Conservation (phyloP, 2,113 vertebrate genomes). For the Phaethornis superciliosus region DNA sequence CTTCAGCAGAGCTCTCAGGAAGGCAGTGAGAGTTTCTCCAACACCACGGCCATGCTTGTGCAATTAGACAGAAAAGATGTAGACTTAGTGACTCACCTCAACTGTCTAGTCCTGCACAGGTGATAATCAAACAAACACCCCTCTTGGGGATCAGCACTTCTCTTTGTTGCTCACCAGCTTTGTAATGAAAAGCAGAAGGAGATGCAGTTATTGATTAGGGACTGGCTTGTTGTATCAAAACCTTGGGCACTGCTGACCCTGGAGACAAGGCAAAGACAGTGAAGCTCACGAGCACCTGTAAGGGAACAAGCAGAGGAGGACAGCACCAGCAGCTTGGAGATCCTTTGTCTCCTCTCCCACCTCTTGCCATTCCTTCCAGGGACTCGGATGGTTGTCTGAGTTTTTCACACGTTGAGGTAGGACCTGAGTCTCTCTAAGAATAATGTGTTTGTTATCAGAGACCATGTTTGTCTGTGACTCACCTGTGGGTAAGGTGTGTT, state of each 20-base stretch:
- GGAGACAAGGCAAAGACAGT: neutral
- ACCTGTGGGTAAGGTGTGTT: conserved; percentile 52
- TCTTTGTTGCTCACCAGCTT: neutral
- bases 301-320: neutral
- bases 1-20: neutral
- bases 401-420: neutral
- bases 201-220: neutral
- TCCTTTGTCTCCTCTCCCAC: conserved; percentile 22
- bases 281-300: neutral
- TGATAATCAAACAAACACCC: neutral
- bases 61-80: neutral
- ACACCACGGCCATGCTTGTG: neutral
- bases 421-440: conserved; percentile 41
- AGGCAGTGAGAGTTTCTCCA: neutral
- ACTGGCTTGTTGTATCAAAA: neutral
- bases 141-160: neutral
- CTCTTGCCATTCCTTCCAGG: neutral
- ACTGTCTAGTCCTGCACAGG: neutral
- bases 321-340: neutral
- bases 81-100: neutral
- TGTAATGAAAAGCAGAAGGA: neutral
- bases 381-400: neutral
- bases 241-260: neutral
- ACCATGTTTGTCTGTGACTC: conserved; percentile 56
- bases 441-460: conserved; percentile 44